Percentiles rank a stretch among this genome's conserved stretches.
These are phyloP conservation scores for Lanius ludovicianus DNA, from an alignment of 2,113 vertebrate genomes.

Conservation along the genomic window DNA sequence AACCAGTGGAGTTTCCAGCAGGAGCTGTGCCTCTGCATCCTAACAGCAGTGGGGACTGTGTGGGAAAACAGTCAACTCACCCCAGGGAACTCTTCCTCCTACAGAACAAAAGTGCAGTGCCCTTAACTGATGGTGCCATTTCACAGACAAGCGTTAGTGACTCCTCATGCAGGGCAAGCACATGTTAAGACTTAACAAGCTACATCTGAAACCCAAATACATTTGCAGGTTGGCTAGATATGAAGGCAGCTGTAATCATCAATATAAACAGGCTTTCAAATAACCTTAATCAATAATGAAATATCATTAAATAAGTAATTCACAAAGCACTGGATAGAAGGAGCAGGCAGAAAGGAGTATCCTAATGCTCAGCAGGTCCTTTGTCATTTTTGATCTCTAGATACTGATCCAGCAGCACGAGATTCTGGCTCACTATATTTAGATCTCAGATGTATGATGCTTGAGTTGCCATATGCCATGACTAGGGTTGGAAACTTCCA, in stretches of 20 bases:
- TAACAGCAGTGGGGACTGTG: neutral
- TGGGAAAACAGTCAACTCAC: neutral
- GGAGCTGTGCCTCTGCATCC: neutral
- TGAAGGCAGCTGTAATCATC: neutral
- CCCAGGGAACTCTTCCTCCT: neutral
- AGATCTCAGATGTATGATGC: neutral
- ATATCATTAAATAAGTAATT: neutral
- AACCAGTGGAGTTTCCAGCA: neutral
- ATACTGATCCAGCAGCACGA: neutral
- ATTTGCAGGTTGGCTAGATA: neutral
- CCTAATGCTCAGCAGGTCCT: neutral
- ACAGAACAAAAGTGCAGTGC: neutral
- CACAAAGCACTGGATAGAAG: neutral
- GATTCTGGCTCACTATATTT: neutral
- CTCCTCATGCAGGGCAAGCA: neutral
- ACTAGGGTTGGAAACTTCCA: neutral
- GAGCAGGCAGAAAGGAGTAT: neutral
- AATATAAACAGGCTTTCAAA: neutral
- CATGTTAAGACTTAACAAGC: neutral
- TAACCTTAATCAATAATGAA: neutral
- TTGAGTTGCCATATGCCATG: neutral
- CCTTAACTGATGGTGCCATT: fast-evolving
- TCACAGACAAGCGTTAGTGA: neutral
- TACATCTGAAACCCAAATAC: neutral
- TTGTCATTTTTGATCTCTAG: neutral